Conservation (phyloP, 2,888 invertebrate genomes). For the Argyra leucocephala region DNA sequence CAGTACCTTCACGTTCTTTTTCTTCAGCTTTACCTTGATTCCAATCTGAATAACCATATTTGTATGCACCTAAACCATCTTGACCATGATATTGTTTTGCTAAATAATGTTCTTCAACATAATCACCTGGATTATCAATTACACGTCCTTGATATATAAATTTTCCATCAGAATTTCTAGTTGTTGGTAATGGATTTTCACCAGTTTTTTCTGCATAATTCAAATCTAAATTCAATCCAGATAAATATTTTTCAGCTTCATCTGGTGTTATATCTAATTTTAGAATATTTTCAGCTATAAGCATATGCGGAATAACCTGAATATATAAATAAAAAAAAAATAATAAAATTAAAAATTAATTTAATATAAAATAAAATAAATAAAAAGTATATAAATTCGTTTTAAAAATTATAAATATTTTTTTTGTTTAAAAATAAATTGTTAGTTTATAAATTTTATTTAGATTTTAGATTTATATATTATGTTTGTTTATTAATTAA, state of each 20-base stretch:
- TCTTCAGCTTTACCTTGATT: conserved; percentile 66
- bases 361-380: no score
- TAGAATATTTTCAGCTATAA: conserved; percentile 44
- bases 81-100: conserved; percentile 65
- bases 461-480: no score
- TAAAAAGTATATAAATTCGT: no score
- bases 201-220: conserved; percentile 50
- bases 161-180: conserved; percentile 37
- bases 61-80: conserved; percentile 59
- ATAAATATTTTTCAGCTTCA: conserved; percentile 44
- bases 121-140: conserved; percentile 55
- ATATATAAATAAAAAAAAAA: not conserved
- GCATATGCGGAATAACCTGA: not conserved
- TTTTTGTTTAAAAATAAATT: no score
- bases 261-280: conserved; percentile 47
- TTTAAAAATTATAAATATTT: no score
- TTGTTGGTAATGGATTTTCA: conserved; percentile 44
- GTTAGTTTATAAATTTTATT: no score
- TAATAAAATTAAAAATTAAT: not conserved
- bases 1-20: conserved; percentile 55
- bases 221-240: conserved; percentile 43
- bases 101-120: conserved; percentile 59
- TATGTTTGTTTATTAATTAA: no score
- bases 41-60: conserved; percentile 63
- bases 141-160: conserved; percentile 47